Conservation (phyloP, 23 tunicate genomes). For the Corella eumyota region DNA sequence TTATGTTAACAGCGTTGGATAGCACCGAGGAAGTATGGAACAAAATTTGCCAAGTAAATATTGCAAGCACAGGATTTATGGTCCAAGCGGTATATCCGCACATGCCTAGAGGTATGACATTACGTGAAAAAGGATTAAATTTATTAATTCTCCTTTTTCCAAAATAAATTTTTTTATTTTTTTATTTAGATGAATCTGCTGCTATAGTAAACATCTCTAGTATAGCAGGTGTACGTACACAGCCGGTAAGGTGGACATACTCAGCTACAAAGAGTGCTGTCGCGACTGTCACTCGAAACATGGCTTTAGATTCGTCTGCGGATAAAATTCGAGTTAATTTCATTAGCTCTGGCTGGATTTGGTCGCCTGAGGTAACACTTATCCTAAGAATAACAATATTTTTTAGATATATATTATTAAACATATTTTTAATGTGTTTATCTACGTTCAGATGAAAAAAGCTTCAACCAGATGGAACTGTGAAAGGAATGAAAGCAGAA, state of each 20-base stretch:
- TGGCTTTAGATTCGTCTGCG: slow-evolving; percentile 67
- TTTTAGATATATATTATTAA: too few relatives aligned
- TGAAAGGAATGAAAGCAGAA: slow-evolving; percentile 19
- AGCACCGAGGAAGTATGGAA: slow-evolving; percentile 35
- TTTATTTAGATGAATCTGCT: too few relatives aligned
- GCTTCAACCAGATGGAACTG: slow-evolving; percentile 46
- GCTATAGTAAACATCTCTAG: slow-evolving; percentile 47
- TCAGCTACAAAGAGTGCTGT: slow-evolving; percentile 87
- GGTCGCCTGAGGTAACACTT: slow-evolving; percentile 79
- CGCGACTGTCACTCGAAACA: slow-evolving; percentile 36
- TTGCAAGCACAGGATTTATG: slow-evolving; percentile 23
- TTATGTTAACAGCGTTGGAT: slow-evolving; percentile 29
- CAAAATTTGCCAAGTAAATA: slow-evolving; percentile 44
- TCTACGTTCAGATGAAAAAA: slow-evolving; percentile 51
- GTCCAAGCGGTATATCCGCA: slow-evolving; percentile 53
- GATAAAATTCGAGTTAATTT: slow-evolving; percentile 53
- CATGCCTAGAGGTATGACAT: slow-evolving; percentile 48
- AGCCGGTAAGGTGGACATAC: slow-evolving; percentile 78
- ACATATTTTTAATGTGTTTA: too few relatives aligned
- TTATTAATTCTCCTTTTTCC: too few relatives aligned
- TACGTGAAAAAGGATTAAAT: too few relatives aligned
- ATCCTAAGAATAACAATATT: too few relatives aligned
- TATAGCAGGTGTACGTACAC: slow-evolving; percentile 38
- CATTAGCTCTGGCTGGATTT: slow-evolving; percentile 52
- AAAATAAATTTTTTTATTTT: too few relatives aligned